phyloP scores from a whole-genome alignment of 2,113 vertebrate genomes.

The Zapornia atra region DNA sequence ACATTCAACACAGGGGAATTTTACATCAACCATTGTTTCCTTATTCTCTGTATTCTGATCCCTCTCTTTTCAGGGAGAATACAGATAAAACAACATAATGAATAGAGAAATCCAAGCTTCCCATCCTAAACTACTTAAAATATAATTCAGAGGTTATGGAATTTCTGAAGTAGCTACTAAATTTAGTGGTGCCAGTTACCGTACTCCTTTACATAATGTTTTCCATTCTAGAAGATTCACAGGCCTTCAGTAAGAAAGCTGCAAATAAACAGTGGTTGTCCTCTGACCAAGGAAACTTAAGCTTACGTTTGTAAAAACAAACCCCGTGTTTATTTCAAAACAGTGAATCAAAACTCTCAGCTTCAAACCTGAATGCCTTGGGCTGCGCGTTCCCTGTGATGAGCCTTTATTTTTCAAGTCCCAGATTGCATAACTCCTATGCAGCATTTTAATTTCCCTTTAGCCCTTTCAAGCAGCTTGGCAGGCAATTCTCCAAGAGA shows the following conservation, averaged over 20 bases:
- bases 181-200: neutral
- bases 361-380: slow-evolving; percentile 36
- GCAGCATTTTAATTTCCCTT: slow-evolving; percentile 66
- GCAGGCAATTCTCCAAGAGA: slow-evolving; percentile 66
- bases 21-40: neutral
- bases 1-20: neutral
- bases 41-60: neutral
- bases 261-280: neutral
- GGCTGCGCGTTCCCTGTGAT: neutral
- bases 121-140: neutral
- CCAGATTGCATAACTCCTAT: slow-evolving; percentile 56
- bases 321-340: neutral
- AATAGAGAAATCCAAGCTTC: neutral
- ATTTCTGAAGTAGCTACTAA: slow-evolving; percentile 8
- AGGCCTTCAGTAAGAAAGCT: neutral
- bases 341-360: neutral
- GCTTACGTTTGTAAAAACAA: neutral
- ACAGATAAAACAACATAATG: neutral
- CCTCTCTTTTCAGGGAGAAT: neutral
- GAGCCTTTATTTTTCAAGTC: slow-evolving; percentile 48
- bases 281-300: neutral
- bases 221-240: neutral
- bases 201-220: neutral
- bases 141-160: neutral
- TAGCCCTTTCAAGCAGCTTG: slow-evolving; percentile 51